Conservation (phyloP, 37 sponge, comb jelly and placozoan genomes). For the Axinella damicornis region DNA sequence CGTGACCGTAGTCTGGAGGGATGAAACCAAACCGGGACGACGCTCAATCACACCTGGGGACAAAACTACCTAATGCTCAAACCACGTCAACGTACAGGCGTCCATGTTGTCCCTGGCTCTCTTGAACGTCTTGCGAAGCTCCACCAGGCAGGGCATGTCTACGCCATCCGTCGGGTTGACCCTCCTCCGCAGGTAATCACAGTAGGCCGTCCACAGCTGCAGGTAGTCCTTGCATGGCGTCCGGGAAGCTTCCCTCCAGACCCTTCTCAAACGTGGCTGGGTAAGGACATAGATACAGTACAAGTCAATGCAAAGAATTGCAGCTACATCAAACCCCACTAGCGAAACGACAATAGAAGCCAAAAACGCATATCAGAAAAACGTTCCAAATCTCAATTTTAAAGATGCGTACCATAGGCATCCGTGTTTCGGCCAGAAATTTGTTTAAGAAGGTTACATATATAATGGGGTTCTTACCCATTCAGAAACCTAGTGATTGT, state of each 20-base stretch:
- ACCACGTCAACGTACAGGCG: slow-evolving; percentile 27
- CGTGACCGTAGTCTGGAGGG: slow-evolving; percentile 49
- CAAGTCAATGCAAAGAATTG: too few species aligned
- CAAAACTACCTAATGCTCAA: too few species aligned
- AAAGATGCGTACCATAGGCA: too few species aligned
- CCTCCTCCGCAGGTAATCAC: slow-evolving; percentile 55
- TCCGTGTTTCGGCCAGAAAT: too few species aligned
- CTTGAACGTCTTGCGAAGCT: slow-evolving; percentile 39
- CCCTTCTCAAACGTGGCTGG: slow-evolving; percentile 63
- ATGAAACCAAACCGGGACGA: background rate
- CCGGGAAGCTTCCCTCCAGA: slow-evolving; percentile 55
- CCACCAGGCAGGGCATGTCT: slow-evolving; percentile 2
- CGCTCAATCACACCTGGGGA: too few species aligned
- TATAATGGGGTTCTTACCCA: too few species aligned
- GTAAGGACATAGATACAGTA: too few species aligned
- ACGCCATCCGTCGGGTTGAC: background rate
- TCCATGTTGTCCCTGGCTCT: slow-evolving; percentile 59
- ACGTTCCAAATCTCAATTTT: too few species aligned
- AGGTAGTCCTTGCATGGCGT: slow-evolving; percentile 43
- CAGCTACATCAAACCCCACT: background rate
- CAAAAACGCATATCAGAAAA: too few species aligned
- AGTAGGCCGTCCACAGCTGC: slow-evolving; percentile 72
- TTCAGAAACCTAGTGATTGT: too few species aligned
- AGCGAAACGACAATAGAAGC: too few species aligned
- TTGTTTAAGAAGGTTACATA: too few species aligned